Evolutionary conservation across 2,888 invertebrate genomes (phyloP).

Genomic region (Carabus problematicus): DNA sequence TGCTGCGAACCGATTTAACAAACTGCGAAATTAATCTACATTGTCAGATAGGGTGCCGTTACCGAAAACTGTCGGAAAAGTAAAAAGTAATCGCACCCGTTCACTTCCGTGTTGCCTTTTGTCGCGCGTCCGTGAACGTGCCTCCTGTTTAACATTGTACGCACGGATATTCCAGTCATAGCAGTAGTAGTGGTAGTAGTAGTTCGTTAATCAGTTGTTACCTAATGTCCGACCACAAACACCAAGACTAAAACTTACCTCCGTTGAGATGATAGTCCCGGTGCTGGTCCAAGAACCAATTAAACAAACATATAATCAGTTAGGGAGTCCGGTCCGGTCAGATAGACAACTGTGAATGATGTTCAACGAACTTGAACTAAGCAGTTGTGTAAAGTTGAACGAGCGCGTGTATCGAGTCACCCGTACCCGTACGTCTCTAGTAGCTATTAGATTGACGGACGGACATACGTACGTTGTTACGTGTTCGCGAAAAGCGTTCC

Average conservation of each 20-base stretch:
- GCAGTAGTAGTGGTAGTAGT: background rate
- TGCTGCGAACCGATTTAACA: constrained; percentile 34
- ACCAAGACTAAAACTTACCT: constrained; percentile 15
- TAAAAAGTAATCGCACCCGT: constrained; percentile 9
- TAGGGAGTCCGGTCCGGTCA: too few species aligned
- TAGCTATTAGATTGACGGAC: too few species aligned
- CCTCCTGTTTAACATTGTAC: constrained; percentile 24
- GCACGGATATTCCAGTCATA: constrained; percentile 33
- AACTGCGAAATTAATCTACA: constrained; percentile 33
- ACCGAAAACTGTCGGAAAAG: constrained; percentile 23
- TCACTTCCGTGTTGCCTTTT: constrained; percentile 29
- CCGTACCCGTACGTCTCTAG: too few species aligned
- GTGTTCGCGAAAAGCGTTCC: constrained; percentile 2
- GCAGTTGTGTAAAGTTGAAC: too few species aligned
- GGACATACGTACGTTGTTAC: too few species aligned
- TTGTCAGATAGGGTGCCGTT: background rate
- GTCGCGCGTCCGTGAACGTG: constrained; percentile 34
- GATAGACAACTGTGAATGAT: too few species aligned
- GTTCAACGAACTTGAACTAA: too few species aligned
- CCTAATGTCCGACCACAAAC: constrained; percentile 5
- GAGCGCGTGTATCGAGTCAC: too few species aligned
- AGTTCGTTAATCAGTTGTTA: background rate
- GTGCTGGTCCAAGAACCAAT: too few species aligned
- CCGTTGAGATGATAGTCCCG: constrained; percentile 10
- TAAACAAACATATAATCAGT: too few species aligned